phyloP scores from a whole-genome alignment of 92 coral and sea anemone species.

The Bergia puertoricense region DNA sequence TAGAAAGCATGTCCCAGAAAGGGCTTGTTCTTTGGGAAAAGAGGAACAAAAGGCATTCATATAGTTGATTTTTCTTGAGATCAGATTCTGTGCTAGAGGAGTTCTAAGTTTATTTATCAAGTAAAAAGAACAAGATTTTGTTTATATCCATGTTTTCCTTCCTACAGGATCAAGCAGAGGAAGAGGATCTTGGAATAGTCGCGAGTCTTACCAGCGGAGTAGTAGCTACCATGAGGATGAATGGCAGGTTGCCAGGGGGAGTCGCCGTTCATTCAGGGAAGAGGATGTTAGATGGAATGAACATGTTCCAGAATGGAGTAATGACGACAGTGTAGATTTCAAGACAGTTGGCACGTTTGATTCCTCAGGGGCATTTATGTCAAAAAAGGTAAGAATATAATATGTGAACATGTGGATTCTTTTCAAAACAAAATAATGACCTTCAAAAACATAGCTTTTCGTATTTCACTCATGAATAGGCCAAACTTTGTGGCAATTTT shows the following conservation, averaged over 20 bases:
- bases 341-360: constrained; percentile 89
- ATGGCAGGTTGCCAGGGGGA: constrained; percentile 84
- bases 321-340: constrained; percentile 85
- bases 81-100: neutral
- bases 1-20: neutral
- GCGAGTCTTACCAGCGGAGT: constrained; percentile 70
- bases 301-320: constrained; percentile 93
- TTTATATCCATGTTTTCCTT: neutral
- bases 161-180: constrained; percentile 63
- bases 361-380: constrained; percentile 91
- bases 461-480: no score
- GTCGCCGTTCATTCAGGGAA: constrained; percentile 76
- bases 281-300: constrained; percentile 80
- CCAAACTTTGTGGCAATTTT: no score
- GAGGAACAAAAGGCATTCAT: neutral
- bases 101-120: no score
- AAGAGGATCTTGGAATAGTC: constrained; percentile 71
- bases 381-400: constrained; percentile 63
- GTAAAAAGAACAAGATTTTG: neutral
- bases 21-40: neutral
- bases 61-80: no score
- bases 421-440: neutral
- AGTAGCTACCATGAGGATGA: constrained; percentile 74
- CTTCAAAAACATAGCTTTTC: neutral
- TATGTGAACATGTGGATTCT: neutral